These are phyloP conservation scores for Otus sunia DNA, from an alignment of 2,113 vertebrate genomes.

Conservation along the genomic window DNA sequence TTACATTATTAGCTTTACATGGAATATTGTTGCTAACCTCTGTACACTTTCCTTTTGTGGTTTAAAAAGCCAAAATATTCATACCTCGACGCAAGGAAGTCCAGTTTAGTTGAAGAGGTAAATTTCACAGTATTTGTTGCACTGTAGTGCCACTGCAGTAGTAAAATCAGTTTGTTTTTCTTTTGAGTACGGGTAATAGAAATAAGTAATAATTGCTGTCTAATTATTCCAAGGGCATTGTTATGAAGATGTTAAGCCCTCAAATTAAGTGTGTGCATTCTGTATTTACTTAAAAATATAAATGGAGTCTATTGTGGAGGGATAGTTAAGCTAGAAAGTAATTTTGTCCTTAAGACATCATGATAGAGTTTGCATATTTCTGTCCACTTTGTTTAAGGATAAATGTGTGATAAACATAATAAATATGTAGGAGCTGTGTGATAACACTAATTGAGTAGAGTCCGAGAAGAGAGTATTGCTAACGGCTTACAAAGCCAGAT, in stretches of 20 bases:
- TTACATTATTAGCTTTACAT: background rate
- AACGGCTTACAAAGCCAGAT: background rate
- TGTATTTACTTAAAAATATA: background rate
- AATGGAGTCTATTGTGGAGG: background rate
- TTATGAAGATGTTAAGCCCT: background rate
- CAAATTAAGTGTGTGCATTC: background rate
- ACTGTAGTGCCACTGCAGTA: background rate
- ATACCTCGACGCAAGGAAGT: background rate
- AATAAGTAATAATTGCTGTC: background rate
- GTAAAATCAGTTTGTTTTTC: background rate
- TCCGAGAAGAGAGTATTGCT: background rate
- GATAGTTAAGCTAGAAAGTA: background rate
- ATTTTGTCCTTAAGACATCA: background rate
- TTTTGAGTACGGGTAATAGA: fast-evolving
- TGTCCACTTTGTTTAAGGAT: background rate
- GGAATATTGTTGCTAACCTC: background rate
- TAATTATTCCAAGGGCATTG: background rate
- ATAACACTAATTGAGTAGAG: background rate
- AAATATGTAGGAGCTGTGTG: background rate
- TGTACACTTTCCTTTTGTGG: background rate
- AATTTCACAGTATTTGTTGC: background rate
- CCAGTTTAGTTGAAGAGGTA: background rate
- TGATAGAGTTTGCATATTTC: background rate
- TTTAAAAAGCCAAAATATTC: background rate
- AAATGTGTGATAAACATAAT: background rate